A percentile compares a stretch with the other conserved stretches of the same genome.
phyloP scores from a whole-genome alignment of 2,888 invertebrate genomes.

The Exocentrus adspersus region DNA sequence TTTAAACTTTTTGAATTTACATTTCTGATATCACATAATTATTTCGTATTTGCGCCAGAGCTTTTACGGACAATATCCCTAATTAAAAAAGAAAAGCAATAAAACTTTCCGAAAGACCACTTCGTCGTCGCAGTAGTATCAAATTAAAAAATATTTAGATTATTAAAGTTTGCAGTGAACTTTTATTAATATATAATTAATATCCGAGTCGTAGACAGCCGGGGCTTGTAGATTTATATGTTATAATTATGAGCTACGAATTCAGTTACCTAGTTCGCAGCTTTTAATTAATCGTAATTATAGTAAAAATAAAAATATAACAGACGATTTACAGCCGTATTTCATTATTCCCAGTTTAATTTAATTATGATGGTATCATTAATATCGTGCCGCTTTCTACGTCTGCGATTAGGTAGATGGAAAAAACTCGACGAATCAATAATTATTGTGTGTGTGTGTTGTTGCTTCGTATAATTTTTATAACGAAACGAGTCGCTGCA shows the following conservation, averaged over 20 bases:
- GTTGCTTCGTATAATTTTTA: slow-evolving; percentile 3
- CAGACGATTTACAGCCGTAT: neutral
- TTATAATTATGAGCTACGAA: slow-evolving; percentile 57
- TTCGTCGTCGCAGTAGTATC: slow-evolving; percentile 53
- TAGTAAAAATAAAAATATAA: slow-evolving; percentile 29
- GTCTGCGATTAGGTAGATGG: neutral
- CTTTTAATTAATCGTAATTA: slow-evolving; percentile 56
- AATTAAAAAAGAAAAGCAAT: slow-evolving; percentile 51
- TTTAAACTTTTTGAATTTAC: slow-evolving; percentile 50
- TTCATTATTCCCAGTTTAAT: slow-evolving; percentile 7
- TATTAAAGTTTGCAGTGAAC: slow-evolving; percentile 56
- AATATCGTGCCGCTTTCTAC: neutral
- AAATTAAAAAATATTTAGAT: slow-evolving; percentile 57
- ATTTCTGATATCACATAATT: slow-evolving; percentile 36
- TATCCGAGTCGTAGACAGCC: slow-evolving; percentile 53
- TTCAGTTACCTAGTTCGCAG: slow-evolving; percentile 50
- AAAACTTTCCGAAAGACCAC: slow-evolving; percentile 50
- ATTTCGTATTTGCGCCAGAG: slow-evolving; percentile 20
- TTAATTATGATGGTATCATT: slow-evolving; percentile 3
- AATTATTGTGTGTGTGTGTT: slow-evolving; percentile 11
- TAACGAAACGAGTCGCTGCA: slow-evolving; percentile 11
- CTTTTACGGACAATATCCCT: slow-evolving; percentile 47
- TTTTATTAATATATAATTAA: slow-evolving; percentile 59
- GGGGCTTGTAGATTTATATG: slow-evolving; percentile 55
- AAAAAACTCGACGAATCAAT: neutral